These are phyloP conservation scores for Danio kyathit DNA, from an alignment of 2,797 vertebrate genomes.

Conservation along the genomic window DNA sequence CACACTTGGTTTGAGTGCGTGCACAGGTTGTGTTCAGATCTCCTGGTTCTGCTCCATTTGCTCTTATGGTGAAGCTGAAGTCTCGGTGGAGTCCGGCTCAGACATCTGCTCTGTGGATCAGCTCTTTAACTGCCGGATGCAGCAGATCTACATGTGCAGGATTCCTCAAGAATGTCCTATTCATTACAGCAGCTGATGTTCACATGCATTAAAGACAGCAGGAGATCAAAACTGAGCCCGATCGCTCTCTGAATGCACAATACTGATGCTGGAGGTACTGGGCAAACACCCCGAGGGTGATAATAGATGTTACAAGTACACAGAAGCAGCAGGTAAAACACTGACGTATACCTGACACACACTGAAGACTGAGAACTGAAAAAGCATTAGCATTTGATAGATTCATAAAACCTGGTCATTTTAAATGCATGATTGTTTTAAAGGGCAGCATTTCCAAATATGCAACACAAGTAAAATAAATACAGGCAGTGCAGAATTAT, in stretches of 20 bases:
- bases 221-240: not conserved
- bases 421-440: too few relatives aligned
- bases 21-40: constrained; percentile 30
- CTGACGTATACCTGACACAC: too few relatives aligned
- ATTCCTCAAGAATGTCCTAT: constrained; percentile 45
- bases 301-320: too few relatives aligned
- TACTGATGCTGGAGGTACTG: not conserved
- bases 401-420: too few relatives aligned
- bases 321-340: too few relatives aligned
- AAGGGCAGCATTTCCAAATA: too few relatives aligned
- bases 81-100: constrained; percentile 65
- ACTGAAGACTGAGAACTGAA: too few relatives aligned
- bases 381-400: too few relatives aligned
- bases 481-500: too few relatives aligned
- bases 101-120: constrained; percentile 82
- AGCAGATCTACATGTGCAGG: constrained; percentile 74
- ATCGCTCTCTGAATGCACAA: not conserved
- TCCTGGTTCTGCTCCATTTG: constrained; percentile 22
- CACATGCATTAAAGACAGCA: not conserved
- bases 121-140: constrained; percentile 77
- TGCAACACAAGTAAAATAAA: too few relatives aligned
- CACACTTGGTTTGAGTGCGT: constrained; percentile 49
- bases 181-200: constrained; percentile 47
- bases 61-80: constrained; percentile 26
- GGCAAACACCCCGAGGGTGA: too few relatives aligned